These are phyloP conservation scores for Vanessa cardui DNA, from an alignment of 2,888 invertebrate species.

Conservation along the genomic window DNA sequence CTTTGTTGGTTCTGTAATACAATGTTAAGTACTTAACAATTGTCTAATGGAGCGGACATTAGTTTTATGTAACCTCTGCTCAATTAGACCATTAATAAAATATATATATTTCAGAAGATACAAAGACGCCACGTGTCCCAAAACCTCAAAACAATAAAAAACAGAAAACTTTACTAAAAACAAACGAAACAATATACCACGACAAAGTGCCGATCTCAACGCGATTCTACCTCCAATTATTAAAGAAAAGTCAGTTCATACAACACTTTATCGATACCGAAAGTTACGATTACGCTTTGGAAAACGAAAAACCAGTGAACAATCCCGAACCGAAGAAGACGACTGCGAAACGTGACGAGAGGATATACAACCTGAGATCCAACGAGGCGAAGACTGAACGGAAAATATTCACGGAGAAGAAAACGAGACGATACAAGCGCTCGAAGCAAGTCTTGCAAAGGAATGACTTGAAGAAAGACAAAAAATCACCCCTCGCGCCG, in stretches of 20 bases:
- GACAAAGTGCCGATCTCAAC: slow-evolving; percentile 76
- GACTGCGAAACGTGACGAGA: slow-evolving; percentile 56
- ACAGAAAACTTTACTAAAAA: slow-evolving; percentile 63
- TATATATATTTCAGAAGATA: slow-evolving; percentile 51
- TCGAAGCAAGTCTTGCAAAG: slow-evolving; percentile 36
- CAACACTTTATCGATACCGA: slow-evolving; percentile 63
- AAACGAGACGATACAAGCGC: slow-evolving; percentile 48
- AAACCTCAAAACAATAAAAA: slow-evolving; percentile 60
- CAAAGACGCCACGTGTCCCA: slow-evolving; percentile 49
- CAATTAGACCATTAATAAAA: neutral
- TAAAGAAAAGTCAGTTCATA: slow-evolving; percentile 71
- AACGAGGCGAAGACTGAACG: slow-evolving; percentile 65
- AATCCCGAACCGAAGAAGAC: slow-evolving; percentile 52
- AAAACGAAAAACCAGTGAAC: slow-evolving; percentile 60
- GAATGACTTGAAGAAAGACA: slow-evolving; percentile 43
- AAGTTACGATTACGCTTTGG: slow-evolving; percentile 71
- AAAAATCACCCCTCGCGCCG: slow-evolving; percentile 67
- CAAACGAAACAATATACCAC: slow-evolving; percentile 69
- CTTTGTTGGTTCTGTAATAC: too few species aligned
- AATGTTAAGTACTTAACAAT: too few species aligned
- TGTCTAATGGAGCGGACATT: too few species aligned
- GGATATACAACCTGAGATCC: slow-evolving; percentile 68
- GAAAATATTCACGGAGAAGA: slow-evolving; percentile 57
- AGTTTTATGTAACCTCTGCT: too few species aligned
- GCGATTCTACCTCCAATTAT: slow-evolving; percentile 69